Evolutionary conservation across 2,888 invertebrate species (phyloP), one percentile per base, ranked within the genome.

Genomic region (Stenichneumon culpator): DNA sequence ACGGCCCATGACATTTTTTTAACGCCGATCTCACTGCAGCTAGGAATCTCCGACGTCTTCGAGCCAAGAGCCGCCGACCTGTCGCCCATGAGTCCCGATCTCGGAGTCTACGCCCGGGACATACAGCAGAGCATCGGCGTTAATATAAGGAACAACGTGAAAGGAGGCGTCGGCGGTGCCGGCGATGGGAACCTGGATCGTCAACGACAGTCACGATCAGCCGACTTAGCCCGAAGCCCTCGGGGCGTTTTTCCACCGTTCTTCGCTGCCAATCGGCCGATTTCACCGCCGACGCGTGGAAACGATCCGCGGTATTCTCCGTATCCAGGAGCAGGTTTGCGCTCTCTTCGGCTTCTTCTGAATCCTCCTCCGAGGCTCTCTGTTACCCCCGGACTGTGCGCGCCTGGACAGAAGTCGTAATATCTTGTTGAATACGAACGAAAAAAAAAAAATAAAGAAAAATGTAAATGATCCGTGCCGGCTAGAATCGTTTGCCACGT

Each of bases 111-210:
- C 91, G 97, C 97, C 50, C 96, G 97, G 79, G 97, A 97, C 93
- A 96, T 98, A 89, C 97, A 98, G 93, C 98, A 98, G 94, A 96
- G 97, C 22, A 97, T 98, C 85, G 97, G 97, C 75, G 97, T 98
- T 19, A 97, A 96, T 90, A 97, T 98, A 89, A 96, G 97, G 90
- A 97, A 97, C 93, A 97, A 97, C 93, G 95, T 95, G 89, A 95
- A 96, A 90, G 94, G 90, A 52, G 88, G 94, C 89, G 94, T 95
- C 89, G 93, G 95, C 36, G 85, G 81, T 52, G 86, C 86, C 2
- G 82, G 68, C 36, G 80, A 77, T 63, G 85, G 79, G 39, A 60
- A 80, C 54, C 78, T 32, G 50, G 50, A 72, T 39, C 74, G 69
- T 16, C 52, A 36, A 14, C 32, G 32, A 32, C 81, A 14, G 65